These are phyloP conservation scores for Scaeva pyrastri DNA, from an alignment of 2,888 invertebrate species.

Conservation along the genomic window DNA sequence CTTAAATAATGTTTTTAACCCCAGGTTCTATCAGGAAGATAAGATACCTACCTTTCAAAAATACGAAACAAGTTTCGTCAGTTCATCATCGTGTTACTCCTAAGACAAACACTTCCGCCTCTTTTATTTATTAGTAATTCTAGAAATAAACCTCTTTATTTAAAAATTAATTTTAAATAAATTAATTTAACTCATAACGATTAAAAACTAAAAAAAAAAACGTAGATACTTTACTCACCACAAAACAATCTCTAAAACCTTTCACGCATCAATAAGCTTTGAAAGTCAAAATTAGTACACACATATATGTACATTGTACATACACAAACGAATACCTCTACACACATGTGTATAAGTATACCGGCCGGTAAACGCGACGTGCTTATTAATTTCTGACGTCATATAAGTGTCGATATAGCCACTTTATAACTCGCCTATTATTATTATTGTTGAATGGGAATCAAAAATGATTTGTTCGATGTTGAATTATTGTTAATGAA, in stretches of 20 bases:
- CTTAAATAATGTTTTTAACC: too few species aligned
- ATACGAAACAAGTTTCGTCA: too few species aligned
- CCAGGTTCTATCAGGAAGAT: too few species aligned
- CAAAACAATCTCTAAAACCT: background rate
- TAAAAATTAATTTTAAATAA: too few species aligned
- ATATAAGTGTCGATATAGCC: background rate
- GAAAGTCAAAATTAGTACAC: constrained; percentile 15
- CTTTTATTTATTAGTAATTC: too few species aligned
- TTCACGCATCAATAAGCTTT: constrained; percentile 12
- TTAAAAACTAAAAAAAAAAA: background rate
- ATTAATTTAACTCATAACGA: too few species aligned
- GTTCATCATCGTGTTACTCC: too few species aligned
- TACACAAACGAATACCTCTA: background rate
- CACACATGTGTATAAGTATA: background rate
- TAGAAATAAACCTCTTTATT: too few species aligned
- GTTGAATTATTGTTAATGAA: constrained; percentile 5
- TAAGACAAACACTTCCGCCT: too few species aligned
- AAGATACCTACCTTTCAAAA: too few species aligned
- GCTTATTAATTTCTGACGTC: constrained; percentile 17
- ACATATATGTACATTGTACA: too few species aligned
- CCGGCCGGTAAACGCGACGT: constrained; percentile 8
- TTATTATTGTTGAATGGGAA: background rate
- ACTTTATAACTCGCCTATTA: background rate
- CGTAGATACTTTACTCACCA: background rate
- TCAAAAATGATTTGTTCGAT: background rate